Evolutionary conservation across 1,140 invertebrate genomes (phyloP).

Genomic region (Heliconius congener): DNA sequence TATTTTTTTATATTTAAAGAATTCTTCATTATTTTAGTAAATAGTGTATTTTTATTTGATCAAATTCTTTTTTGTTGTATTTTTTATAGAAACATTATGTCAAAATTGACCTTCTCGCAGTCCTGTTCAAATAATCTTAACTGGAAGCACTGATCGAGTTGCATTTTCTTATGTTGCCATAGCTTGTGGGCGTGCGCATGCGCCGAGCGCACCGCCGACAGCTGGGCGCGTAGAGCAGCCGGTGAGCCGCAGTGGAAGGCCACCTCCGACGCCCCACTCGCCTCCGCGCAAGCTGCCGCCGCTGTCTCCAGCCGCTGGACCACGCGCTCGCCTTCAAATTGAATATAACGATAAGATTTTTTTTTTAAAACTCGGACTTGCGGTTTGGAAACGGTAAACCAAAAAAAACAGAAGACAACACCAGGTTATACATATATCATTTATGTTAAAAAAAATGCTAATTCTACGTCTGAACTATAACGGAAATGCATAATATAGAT

Average conservation of each 20-base stretch:
- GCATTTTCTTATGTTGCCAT: conserved; percentile 96
- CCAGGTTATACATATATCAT: neutral
- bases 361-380: too few species aligned
- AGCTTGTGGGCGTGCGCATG: conserved; percentile 95
- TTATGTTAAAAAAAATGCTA: too few species aligned
- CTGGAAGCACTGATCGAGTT: conserved; percentile 97
- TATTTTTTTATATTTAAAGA: too few species aligned
- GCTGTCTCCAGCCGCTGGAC: conserved; percentile 76
- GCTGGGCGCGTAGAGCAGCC: conserved; percentile 66
- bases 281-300: conserved; percentile 67
- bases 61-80: too few species aligned
- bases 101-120: conserved; percentile 90
- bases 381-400: too few species aligned
- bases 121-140: conserved; percentile 97
- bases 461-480: too few species aligned
- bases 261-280: conserved; percentile 72
- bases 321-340: conserved; percentile 77
- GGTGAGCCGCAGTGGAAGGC: conserved; percentile 78
- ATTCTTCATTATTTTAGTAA: too few species aligned
- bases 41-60: too few species aligned
- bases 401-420: neutral
- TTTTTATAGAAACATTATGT: too few species aligned
- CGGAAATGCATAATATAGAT: too few species aligned
- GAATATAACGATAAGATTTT: neutral
- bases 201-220: conserved; percentile 85